Base-by-base conservation (phyloP, 2,113 vertebrate species). In the Burhinus bistriatus region DNA sequence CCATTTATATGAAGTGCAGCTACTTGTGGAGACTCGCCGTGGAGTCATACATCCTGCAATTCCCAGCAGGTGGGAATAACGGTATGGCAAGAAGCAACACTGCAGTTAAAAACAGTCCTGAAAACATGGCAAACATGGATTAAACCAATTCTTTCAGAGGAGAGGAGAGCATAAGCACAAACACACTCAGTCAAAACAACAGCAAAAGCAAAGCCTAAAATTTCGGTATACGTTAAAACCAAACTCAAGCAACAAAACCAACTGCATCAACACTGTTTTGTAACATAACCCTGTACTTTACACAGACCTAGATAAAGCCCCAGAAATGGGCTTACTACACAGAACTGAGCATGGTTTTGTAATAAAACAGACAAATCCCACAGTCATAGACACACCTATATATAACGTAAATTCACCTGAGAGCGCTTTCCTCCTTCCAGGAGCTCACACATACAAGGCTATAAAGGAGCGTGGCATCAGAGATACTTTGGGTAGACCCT, bases 391-490 rank as follows among this genome's bases (percentile, higher is more conserved):
- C 32, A 49, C 6, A 17, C 3, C 47, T 59, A 16, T 27, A 5
- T 9, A 2, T 9, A 75, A 72, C 0, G 0, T 32, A 36, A 49
- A 78, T 15, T 73, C 44, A 7, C 7, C 20, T 2, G 12, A 27
- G 22, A 30, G 7, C 0, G 4, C 16, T 38, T 29, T 75, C 17
- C 54, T 54, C 15, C n/a, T 66, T 54, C 40, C 38, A 38, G 3
- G 26, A 68, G 8, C n/a, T 90, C 57, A 38, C 5, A 8, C 0
- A 0, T 12, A 15, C 13, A 22, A 1, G 6, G 44, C 15, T 57
- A 5, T 2, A 65, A 59, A 27, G 44, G 17, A 54, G 9, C 1
- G 2, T 2, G 64, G 38, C 1, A 3, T 58, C 54, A 64, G 36
- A 75, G 44, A 57, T 16, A 45, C 29, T 83, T 29, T 29, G 45